Evolutionary conservation across 2,888 invertebrate species (phyloP).

Genomic region (Pasiphila rectangulata): DNA sequence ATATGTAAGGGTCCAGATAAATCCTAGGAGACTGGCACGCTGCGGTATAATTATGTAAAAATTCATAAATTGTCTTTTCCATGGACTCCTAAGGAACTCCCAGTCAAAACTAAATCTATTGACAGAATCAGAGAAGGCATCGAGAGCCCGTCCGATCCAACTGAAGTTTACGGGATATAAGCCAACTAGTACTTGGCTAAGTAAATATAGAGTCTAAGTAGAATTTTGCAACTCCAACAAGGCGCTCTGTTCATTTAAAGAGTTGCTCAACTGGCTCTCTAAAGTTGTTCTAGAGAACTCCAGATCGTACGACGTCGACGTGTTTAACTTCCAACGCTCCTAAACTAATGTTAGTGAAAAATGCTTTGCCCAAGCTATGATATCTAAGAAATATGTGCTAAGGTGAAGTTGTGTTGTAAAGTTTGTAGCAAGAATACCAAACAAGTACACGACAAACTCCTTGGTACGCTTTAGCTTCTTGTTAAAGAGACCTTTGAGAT

Average conservation of each 20-base stretch:
- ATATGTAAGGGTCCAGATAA: no score
- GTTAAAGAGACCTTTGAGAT: background rate
- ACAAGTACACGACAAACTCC: background rate
- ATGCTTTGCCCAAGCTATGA: slow-evolving; percentile 17
- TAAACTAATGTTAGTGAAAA: slow-evolving; percentile 39
- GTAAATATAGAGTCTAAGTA: slow-evolving; percentile 47
- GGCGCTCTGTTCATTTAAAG: slow-evolving; percentile 59
- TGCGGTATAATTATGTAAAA: no score
- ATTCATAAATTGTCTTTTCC: no score
- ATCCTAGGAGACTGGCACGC: no score
- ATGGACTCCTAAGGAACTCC: no score
- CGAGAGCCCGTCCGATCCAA: slow-evolving; percentile 17
- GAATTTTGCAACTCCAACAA: slow-evolving; percentile 48
- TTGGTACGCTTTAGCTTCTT: background rate
- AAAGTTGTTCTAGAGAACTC: slow-evolving; percentile 46
- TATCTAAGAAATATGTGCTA: slow-evolving; percentile 7
- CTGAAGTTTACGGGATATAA: slow-evolving; percentile 33
- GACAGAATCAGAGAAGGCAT: slow-evolving; percentile 3
- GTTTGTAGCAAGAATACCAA: slow-evolving; percentile 7
- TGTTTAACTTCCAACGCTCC: slow-evolving; percentile 45
- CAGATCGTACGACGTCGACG: slow-evolving; percentile 31
- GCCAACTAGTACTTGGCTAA: slow-evolving; percentile 36
- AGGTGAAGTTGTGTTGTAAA: slow-evolving; percentile 10
- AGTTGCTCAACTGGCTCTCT: slow-evolving; percentile 48
- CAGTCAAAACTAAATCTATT: background rate